Percentiles rank a stretch among this genome's conserved stretches.
Conservation (phyloP, 2,113 vertebrate species). For the Pseudorasbora parva region DNA sequence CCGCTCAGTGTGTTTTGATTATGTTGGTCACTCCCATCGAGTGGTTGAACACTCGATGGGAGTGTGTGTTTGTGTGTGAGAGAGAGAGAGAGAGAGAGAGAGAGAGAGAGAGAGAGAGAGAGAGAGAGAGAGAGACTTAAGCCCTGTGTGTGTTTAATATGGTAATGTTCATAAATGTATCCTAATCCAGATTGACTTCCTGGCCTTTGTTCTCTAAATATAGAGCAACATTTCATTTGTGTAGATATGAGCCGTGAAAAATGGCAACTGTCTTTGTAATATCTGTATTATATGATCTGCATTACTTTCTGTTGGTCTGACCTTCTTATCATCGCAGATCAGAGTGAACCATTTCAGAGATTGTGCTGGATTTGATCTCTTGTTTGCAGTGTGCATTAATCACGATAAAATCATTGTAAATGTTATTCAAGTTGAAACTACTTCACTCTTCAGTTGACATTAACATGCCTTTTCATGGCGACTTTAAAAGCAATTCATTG, state of each 20-base stretch:
- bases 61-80: neutral
- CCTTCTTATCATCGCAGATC: neutral
- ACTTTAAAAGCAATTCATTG: neutral
- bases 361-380: neutral
- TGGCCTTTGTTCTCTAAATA: conserved; percentile 26
- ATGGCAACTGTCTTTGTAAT: neutral
- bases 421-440: neutral
- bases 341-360: neutral
- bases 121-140: no score
- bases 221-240: conserved; percentile 16
- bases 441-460: neutral
- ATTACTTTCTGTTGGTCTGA: neutral
- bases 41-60: neutral
- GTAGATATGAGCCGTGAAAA: neutral
- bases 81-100: no score
- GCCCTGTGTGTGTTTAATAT: conserved; percentile 25
- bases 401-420: neutral
- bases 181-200: conserved; percentile 24
- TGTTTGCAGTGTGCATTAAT: neutral
- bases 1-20: neutral
- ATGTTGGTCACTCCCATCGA: neutral
- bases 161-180: conserved; percentile 6
- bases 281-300: neutral
- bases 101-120: no score
- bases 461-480: neutral